Conservation (phyloP, 2,888 invertebrate genomes). For the Boloria euphrosyne region DNA sequence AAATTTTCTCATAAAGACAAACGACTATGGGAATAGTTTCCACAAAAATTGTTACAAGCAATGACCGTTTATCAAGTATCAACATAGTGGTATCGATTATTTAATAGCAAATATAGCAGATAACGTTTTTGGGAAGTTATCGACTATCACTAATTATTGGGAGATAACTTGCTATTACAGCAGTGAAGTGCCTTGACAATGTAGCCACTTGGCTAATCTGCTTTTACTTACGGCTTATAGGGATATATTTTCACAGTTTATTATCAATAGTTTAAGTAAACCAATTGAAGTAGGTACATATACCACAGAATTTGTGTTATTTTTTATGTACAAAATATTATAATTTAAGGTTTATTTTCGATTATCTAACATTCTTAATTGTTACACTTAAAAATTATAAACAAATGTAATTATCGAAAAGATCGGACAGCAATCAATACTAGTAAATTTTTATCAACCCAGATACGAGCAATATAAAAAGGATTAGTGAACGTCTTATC, state of each 20-base stretch:
- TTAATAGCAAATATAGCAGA: slow-evolving; percentile 78
- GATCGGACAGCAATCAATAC: slow-evolving; percentile 41
- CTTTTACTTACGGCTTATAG: slow-evolving; percentile 14
- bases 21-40: background rate
- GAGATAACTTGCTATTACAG: slow-evolving; percentile 74
- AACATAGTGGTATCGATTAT: slow-evolving; percentile 72
- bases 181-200: slow-evolving; percentile 65
- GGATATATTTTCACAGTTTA: slow-evolving; percentile 14
- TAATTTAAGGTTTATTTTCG: too few relatives aligned
- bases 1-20: slow-evolving; percentile 1
- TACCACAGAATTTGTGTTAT: too few relatives aligned
- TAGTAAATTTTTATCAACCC: slow-evolving; percentile 49
- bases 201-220: slow-evolving; percentile 44
- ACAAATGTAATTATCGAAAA: slow-evolving; percentile 12
- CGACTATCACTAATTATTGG: slow-evolving; percentile 76
- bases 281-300: background rate
- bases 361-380: background rate
- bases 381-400: background rate
- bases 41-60: slow-evolving; percentile 52
- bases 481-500: slow-evolving; percentile 55
- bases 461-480: slow-evolving; percentile 65
- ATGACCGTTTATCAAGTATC: slow-evolving; percentile 70
- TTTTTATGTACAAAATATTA: too few relatives aligned
- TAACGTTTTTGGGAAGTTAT: slow-evolving; percentile 75
- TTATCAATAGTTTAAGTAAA: background rate